Base-by-base conservation (phyloP, 2,888 invertebrate species). In the Folsomia manolachei region DNA sequence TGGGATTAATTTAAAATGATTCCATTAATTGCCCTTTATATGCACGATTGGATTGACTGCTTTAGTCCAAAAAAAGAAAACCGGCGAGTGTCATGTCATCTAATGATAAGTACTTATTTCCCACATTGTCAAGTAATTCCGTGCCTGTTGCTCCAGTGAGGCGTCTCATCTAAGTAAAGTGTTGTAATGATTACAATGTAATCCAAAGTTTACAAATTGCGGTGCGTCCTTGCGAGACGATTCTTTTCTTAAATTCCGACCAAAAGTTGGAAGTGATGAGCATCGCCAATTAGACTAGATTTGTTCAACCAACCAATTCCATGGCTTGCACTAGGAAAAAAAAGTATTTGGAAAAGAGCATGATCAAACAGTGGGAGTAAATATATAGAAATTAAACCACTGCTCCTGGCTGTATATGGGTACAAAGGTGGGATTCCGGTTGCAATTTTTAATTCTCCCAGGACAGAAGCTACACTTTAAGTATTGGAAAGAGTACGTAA, bases 361-460 rank as follows among this genome's bases (percentile, higher is more conserved):
- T 39, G 39, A n/a, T n/a, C 39, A 39, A 14, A 39, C 39, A 39
- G 39, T 39, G 39, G n/a, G 7, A 39, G 39, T 39, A n/a, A n/a
- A n/a, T n/a, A n/a, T n/a, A n/a, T n/a, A n/a, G n/a, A n/a, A n/a
- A n/a, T n/a, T n/a, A n/a, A 51, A 51, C 51, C 51, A 51, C 51
- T 11, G 18, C 9, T 11, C 51, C 9, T 11, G 9, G 51, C 9
- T 18, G 51, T 11, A 51, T 18, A 51, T 9, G 9, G 71, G 62
- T 27, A 27, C 52, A 39, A 66, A 69, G 69, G 71, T 74, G 74
- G 69, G 71, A 25, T 24, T 61, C 27, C 61, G 65, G 69, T 74
- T 74, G 74, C 74, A 71, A 74, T 74, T 74, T 74, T 56, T 56
- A 64, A 19, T 39, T 69, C 39, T 39, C 39, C 4, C 39, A 39